phyloP scores from a whole-genome alignment of 2,888 invertebrate genomes.

The Diaphora mendica region DNA sequence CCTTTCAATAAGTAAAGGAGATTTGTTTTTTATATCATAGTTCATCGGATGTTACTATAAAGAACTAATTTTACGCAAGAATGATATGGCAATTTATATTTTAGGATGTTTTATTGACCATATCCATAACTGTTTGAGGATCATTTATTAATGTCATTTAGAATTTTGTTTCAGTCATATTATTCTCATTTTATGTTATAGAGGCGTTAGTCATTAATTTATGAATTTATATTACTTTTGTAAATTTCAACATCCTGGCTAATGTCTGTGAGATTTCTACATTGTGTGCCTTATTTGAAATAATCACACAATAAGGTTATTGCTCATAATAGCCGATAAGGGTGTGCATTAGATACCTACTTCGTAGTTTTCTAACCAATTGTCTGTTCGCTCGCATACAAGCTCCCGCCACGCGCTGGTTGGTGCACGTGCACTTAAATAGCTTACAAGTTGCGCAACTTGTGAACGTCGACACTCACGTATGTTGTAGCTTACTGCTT shows the following conservation, averaged over 20 bases:
- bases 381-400: constrained; percentile 11
- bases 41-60: constrained; percentile 43
- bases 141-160: background rate
- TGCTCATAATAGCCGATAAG: constrained; percentile 28
- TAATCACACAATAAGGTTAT: constrained; percentile 26
- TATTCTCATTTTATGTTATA: background rate
- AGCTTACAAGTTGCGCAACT: constrained; percentile 34
- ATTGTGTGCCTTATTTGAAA: background rate
- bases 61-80: constrained; percentile 46
- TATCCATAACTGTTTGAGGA: background rate
- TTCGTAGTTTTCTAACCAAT: constrained; percentile 36
- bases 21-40: constrained; percentile 41
- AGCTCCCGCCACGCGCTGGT: background rate
- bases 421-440: constrained; percentile 17
- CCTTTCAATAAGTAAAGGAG: constrained; percentile 43
- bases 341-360: constrained; percentile 19
- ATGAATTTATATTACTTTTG: background rate
- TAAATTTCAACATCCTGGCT: background rate
- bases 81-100: constrained; percentile 35
- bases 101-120: constrained; percentile 3
- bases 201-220: background rate
- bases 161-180: background rate
- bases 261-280: background rate
- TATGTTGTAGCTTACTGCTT: constrained; percentile 15
- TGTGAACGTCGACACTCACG: constrained; percentile 10